Percentiles rank a stretch among this genome's conserved stretches.
phyloP scores from a whole-genome alignment of 2,888 invertebrate species.

The Plusia festucae region DNA sequence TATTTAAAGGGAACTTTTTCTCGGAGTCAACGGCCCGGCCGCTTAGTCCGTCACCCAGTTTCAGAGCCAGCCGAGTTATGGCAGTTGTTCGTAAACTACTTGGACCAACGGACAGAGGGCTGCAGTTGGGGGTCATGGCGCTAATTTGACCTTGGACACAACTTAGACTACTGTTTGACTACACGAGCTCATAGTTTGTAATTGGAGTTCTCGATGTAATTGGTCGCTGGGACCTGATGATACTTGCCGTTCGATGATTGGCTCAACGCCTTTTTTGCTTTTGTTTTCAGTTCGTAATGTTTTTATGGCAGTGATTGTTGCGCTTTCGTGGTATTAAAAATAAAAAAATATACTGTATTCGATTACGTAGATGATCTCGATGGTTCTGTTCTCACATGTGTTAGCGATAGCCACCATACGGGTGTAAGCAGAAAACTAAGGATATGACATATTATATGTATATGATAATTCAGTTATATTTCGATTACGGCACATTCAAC shows the following conservation, averaged over 20 bases:
- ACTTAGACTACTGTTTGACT: slow-evolving; percentile 75
- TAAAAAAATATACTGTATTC: too few relatives aligned
- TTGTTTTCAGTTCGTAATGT: neutral
- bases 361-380: neutral
- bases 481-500: neutral
- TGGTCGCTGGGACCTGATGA: slow-evolving; percentile 10
- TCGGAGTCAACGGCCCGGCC: slow-evolving; percentile 89
- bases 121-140: slow-evolving; percentile 86
- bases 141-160: slow-evolving; percentile 87
- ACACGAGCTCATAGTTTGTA: slow-evolving; percentile 69
- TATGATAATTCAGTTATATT: too few relatives aligned
- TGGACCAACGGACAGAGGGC: slow-evolving; percentile 83
- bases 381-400: neutral
- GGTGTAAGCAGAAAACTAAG: neutral
- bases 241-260: neutral
- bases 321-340: too few relatives aligned
- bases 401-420: neutral
- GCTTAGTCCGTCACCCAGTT: slow-evolving; percentile 88
- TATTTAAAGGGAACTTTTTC: slow-evolving; percentile 90
- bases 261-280: neutral
- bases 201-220: slow-evolving; percentile 46
- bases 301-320: neutral
- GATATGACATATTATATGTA: neutral
- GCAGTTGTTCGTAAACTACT: slow-evolving; percentile 89
- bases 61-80: slow-evolving; percentile 88